These are phyloP conservation scores for Mormyrus proboscirostris DNA, from an alignment of 2,797 vertebrate genomes.

Conservation along the genomic window DNA sequence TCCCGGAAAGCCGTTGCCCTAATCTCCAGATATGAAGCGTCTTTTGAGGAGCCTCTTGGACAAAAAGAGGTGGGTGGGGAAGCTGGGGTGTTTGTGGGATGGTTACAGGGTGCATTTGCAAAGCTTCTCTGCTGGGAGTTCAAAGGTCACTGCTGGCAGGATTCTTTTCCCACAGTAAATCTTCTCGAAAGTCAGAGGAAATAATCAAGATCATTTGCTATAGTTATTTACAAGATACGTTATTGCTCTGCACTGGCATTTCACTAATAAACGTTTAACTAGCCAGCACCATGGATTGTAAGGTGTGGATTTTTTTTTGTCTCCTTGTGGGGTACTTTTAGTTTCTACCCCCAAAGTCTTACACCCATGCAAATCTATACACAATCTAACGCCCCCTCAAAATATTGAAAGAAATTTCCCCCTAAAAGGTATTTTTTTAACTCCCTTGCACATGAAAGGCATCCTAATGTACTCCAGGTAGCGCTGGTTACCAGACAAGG, in stretches of 20 bases:
- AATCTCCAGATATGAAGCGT: conserved; percentile 19
- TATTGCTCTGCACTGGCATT: background rate
- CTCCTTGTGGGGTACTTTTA: background rate
- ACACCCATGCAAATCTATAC: background rate
- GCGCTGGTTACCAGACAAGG: background rate
- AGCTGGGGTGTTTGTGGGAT: background rate
- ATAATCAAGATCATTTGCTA: conserved; percentile 22
- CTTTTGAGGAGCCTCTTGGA: conserved; percentile 14
- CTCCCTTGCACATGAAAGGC: background rate
- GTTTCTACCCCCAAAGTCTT: background rate
- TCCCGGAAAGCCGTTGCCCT: background rate
- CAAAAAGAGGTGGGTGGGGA: background rate
- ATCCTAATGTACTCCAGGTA: background rate
- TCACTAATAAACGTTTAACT: background rate
- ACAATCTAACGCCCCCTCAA: background rate
- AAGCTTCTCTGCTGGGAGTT: conserved; percentile 22
- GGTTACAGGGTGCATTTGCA: conserved; percentile 12
- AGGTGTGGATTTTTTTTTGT: background rate
- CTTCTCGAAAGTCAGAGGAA: conserved; percentile 21
- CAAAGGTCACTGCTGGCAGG: conserved; percentile 20
- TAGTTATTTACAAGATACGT: conserved; percentile 4
- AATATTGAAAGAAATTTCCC: background rate
- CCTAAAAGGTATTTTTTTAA: background rate
- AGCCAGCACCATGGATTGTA: background rate
- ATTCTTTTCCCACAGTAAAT: conserved; percentile 32